Evolutionary conservation across 2,113 vertebrate species (phyloP).

Genomic region (Hiodon alosoides): DNA sequence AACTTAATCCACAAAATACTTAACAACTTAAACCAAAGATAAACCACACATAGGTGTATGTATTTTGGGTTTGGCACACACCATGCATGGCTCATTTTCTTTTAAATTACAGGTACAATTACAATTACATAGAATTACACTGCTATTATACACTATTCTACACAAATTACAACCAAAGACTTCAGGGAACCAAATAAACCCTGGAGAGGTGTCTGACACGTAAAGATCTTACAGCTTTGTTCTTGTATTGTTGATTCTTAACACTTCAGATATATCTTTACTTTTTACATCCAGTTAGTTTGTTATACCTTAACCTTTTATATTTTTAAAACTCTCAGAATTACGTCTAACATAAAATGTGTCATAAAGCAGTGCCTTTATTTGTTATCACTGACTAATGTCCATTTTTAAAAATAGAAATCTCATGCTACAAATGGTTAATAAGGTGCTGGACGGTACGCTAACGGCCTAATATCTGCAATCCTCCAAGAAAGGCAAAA

Average conservation of each 20-base stretch:
- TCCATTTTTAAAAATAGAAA: constrained; percentile 31
- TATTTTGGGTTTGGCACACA: constrained; percentile 43
- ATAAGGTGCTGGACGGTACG: constrained; percentile 64
- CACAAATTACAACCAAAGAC: constrained; percentile 63
- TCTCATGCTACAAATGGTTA: constrained; percentile 59
- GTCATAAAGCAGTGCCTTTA: constrained; percentile 40
- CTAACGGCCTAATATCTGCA: constrained; percentile 28
- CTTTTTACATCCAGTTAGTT: constrained; percentile 47
- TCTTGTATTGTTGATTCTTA: constrained; percentile 42
- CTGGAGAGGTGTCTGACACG: constrained; percentile 52
- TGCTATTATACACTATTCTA: constrained; percentile 77
- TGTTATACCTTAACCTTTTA: constrained; percentile 50
- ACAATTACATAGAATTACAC: constrained; percentile 68
- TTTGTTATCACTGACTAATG: constrained; percentile 35
- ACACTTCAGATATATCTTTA: constrained; percentile 57
- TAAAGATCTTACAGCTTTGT: constrained; percentile 75
- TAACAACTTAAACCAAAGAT: constrained; percentile 52
- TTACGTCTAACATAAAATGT: constrained; percentile 50
- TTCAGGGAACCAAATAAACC: constrained; percentile 45
- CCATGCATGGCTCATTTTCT: constrained; percentile 58
- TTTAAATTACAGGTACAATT: constrained; percentile 72
- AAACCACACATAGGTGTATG: constrained; percentile 44
- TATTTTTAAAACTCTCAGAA: constrained; percentile 61
- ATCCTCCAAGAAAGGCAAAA: constrained; percentile 16
- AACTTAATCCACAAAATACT: constrained; percentile 37